These are phyloP conservation scores for Scolopax mira DNA, from an alignment of 2,113 vertebrate genomes.

Conservation along the genomic window DNA sequence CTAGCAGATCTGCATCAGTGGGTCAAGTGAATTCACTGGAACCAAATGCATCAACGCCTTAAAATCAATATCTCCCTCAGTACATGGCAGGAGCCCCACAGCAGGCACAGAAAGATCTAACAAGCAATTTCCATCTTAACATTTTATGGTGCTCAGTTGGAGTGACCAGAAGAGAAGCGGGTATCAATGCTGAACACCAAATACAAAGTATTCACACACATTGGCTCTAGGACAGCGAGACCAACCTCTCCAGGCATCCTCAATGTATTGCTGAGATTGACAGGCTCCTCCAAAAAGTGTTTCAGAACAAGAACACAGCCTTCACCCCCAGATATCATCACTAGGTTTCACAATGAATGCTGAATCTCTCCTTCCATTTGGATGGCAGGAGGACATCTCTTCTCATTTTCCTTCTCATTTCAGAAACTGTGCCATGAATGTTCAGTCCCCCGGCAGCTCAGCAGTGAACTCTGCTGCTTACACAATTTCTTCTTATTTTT, in stretches of 20 bases:
- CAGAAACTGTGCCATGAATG: neutral
- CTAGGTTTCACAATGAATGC: neutral
- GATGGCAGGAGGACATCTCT: neutral
- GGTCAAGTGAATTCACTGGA: neutral
- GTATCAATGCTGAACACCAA: neutral
- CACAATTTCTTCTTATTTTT: neutral
- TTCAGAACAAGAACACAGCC: neutral
- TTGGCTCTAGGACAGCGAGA: neutral
- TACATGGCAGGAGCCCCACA: neutral
- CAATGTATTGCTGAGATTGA: neutral
- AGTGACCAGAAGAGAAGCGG: neutral
- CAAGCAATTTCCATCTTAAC: neutral
- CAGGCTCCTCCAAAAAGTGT: neutral
- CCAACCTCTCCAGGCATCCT: neutral
- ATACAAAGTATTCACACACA: neutral
- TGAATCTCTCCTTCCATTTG: neutral
- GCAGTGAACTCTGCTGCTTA: neutral
- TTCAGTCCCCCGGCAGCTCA: neutral
- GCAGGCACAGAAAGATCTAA: neutral
- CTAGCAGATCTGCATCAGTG: neutral
- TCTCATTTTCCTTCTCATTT: neutral
- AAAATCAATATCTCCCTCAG: neutral
- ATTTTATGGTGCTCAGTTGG: neutral
- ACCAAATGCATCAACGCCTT: neutral
- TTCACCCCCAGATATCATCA: neutral